Base-by-base conservation (phyloP, 2,113 vertebrate genomes). In the Madoqua kirkii region DNA sequence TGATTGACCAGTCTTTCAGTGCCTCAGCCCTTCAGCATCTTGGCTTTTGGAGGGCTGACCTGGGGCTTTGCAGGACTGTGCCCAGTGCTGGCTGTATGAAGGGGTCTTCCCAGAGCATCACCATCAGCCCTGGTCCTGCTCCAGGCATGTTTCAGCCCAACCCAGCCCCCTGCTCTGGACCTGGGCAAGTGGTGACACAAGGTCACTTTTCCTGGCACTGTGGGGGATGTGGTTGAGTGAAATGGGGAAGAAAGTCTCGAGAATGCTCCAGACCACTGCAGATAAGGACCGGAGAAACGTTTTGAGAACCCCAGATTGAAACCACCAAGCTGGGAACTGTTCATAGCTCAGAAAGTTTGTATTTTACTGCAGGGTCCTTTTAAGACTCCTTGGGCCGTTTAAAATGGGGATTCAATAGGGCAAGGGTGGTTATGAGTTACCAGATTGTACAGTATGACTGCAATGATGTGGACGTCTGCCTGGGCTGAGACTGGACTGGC, bases 361-460 rank as follows among this genome's bases (percentile, higher is more conserved):
- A 52, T 88, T 95, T 96, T 50, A 89, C 40, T 48, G 33, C 25
- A 31, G 76, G 29, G 31, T 93, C 54, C 5, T 84, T 60, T 59
- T 48, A 76, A 85, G 27, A 12, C 60, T 92, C 55, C 33, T 31
- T 16, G 11, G 19, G 11, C 62, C n/a, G 64, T 64, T 89, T 64
- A 33, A 84, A 87, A n/a, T 19, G 36, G 40, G 29, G 21, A 36
- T n/a, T 50, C 43, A 25, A 52, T 6, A 16, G 31, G 9, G n/a
- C 4, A 14, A 7, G 13, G 25, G 13, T 12, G 43, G 59, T 54
- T 43, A 31, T 59, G 84, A 93, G 59, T 29, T 36, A 31, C 21
- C 14, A 12, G 27, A n/a, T 3, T 5, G 17, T 3, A 13, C 17
- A 21, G 11, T 6, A 0, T 3, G 6, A 36, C 0, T 36, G 11